Evolutionary conservation across 2,113 vertebrate species (phyloP).

Genomic region (Gallinago undulata): DNA sequence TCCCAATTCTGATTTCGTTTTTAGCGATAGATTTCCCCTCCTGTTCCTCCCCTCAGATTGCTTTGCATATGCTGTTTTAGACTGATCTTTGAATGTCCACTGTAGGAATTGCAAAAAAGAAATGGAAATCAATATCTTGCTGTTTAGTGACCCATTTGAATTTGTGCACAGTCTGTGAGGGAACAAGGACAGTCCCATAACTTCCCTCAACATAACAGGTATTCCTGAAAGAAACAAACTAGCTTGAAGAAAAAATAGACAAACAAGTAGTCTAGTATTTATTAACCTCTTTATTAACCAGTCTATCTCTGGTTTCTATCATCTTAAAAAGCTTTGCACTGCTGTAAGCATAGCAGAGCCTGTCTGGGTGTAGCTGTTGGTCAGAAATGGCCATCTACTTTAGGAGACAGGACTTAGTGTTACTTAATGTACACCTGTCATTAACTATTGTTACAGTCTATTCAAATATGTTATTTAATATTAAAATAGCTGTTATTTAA

Average conservation of each 20-base stretch:
- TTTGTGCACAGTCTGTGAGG: not conserved
- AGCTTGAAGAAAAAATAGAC: not conserved
- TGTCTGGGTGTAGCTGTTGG: not conserved
- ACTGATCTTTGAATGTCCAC: not conserved
- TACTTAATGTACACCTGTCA: not conserved
- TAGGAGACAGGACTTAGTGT: not conserved
- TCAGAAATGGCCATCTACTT: not conserved
- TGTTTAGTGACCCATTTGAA: constrained; percentile 11
- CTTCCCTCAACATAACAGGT: not conserved
- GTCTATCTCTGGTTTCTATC: not conserved
- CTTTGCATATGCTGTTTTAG: not conserved
- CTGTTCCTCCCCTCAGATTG: not conserved
- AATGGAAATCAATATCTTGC: not conserved
- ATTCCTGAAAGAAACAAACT: not conserved
- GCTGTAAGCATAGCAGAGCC: not conserved
- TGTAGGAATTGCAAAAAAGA: not conserved
- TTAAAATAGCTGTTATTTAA: not conserved
- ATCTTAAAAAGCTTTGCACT: not conserved
- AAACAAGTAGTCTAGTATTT: not conserved
- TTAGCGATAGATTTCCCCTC: not conserved
- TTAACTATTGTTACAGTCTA: not conserved
- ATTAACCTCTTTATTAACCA: not conserved
- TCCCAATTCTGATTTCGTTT: not conserved
- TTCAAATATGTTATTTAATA: not conserved
- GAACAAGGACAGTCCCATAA: not conserved